phyloP scores from a whole-genome alignment of 2,888 invertebrate species.

The Coleophora deauratella region DNA sequence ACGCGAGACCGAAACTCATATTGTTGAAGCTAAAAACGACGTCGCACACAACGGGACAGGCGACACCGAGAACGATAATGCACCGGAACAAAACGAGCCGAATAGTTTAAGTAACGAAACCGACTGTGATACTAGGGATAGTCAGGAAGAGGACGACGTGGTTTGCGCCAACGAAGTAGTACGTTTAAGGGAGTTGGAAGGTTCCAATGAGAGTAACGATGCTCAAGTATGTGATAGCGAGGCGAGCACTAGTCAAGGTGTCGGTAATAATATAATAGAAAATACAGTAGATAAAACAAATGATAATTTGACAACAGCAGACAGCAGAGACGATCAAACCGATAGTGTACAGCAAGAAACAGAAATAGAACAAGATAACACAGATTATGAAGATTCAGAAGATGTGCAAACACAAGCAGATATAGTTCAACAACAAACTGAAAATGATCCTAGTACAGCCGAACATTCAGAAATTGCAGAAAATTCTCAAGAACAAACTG shows the following conservation, averaged over 20 bases:
- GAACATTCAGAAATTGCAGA: not conserved
- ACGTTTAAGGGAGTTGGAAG: constrained; percentile 9
- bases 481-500: constrained; percentile 1
- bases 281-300: not conserved
- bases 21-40: constrained; percentile 4
- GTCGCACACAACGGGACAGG: not conserved
- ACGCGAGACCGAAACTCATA: constrained; percentile 1
- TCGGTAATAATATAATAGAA: not conserved
- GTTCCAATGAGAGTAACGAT: constrained; percentile 21
- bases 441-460: not conserved
- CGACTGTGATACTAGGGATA: constrained; percentile 66
- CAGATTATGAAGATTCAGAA: constrained; percentile 9
- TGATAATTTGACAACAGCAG: not conserved
- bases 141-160: constrained; percentile 64
- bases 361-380: not conserved
- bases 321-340: not conserved
- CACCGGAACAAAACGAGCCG: constrained; percentile 19
- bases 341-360: not conserved
- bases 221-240: constrained; percentile 39
- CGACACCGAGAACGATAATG: constrained; percentile 8
- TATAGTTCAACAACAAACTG: constrained; percentile 10
- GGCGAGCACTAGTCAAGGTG: constrained; percentile 37
- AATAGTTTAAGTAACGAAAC: constrained; percentile 57
- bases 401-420: constrained; percentile 6
- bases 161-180: constrained; percentile 50